phyloP scores from a whole-genome alignment of 2,888 invertebrate genomes.

The Tenodera sinensis region DNA sequence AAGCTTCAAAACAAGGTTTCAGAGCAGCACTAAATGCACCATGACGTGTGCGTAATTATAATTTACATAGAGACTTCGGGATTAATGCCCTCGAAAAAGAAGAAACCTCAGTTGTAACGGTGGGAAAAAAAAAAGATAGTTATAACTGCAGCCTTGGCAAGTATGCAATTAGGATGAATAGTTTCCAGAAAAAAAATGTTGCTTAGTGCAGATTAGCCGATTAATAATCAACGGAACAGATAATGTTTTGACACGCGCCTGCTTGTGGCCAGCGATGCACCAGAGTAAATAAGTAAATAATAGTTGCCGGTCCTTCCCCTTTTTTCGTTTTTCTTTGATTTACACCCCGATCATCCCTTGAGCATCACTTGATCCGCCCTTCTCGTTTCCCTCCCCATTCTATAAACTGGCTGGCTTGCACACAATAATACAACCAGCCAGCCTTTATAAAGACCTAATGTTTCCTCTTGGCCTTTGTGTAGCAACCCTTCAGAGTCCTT shows the following conservation, averaged over 20 bases:
- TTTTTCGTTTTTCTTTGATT: neutral
- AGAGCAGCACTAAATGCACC: too few species aligned
- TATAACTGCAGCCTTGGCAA: too few species aligned
- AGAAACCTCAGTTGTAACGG: too few species aligned
- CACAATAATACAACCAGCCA: neutral
- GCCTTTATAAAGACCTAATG: conserved; percentile 9
- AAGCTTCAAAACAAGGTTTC: too few species aligned
- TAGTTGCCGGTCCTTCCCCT: neutral
- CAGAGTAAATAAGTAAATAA: neutral
- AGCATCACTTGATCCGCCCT: neutral
- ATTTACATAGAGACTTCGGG: too few species aligned
- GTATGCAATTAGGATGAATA: too few species aligned
- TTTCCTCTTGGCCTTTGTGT: conserved; percentile 12
- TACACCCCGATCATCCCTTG: neutral
- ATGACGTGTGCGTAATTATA: too few species aligned
- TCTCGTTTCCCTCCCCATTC: neutral
- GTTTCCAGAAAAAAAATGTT: too few species aligned
- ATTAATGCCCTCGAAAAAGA: too few species aligned
- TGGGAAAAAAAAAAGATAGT: too few species aligned
- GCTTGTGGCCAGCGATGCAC: neutral
- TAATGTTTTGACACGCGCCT: neutral
- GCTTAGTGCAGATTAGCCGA: too few species aligned
- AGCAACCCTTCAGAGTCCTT: neutral
- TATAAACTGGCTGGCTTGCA: neutral
- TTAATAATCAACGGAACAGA: too few species aligned